Evolutionary conservation across 2,113 vertebrate genomes (phyloP).

Genomic region (Hepsetus odoe): DNA sequence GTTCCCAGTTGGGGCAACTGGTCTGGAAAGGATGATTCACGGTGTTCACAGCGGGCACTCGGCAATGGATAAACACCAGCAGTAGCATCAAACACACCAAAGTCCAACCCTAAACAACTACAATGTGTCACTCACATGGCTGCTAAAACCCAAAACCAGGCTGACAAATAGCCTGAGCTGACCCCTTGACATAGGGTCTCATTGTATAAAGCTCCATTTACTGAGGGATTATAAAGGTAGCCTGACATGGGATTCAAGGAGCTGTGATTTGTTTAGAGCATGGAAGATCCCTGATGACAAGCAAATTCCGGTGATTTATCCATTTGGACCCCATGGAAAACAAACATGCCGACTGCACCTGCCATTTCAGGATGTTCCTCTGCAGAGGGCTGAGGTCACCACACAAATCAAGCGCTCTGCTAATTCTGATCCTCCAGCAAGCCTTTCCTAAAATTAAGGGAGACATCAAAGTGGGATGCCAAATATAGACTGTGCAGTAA

Average conservation of each 20-base stretch:
- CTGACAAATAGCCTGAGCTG: not conserved
- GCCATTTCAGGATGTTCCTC: slow-evolving; percentile 8
- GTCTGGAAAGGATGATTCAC: slow-evolving; percentile 72
- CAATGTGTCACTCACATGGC: slow-evolving; percentile 3
- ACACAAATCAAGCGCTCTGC: not conserved
- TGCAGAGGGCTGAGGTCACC: not conserved
- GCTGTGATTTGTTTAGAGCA: slow-evolving; percentile 9
- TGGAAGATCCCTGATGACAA: slow-evolving; percentile 25
- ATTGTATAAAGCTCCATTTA: slow-evolving; percentile 6
- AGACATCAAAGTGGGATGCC: not conserved
- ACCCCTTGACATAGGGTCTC: slow-evolving; percentile 23
- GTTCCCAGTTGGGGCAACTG: slow-evolving; percentile 62
- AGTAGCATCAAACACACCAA: slow-evolving; percentile 64
- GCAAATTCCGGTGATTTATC: slow-evolving; percentile 42
- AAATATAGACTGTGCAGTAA: not conserved
- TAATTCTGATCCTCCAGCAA: not conserved
- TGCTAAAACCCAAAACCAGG: slow-evolving; percentile 5
- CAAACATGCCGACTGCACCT: slow-evolving; percentile 19
- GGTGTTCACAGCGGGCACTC: slow-evolving; percentile 64
- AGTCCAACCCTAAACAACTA: slow-evolving; percentile 31
- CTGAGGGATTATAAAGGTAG: not conserved
- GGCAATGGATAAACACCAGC: slow-evolving; percentile 38
- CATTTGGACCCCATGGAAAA: not conserved
- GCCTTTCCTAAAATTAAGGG: not conserved
- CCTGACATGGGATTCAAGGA: slow-evolving; percentile 16